Evolutionary conservation across 1,140 invertebrate species (phyloP).

Genomic region (Stegodyphus mimosarum): DNA sequence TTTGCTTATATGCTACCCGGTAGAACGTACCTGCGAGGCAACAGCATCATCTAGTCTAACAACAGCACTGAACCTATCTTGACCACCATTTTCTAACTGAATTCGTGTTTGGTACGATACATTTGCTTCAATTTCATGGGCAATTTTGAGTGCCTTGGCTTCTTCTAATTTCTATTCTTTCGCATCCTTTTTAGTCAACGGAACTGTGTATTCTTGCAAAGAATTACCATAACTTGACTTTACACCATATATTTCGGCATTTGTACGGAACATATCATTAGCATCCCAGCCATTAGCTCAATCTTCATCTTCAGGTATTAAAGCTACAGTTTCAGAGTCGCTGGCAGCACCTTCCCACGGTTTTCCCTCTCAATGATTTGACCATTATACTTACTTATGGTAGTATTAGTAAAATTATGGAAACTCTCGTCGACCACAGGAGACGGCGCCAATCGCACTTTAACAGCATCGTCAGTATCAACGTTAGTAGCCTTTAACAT

Average conservation of each 20-base stretch:
- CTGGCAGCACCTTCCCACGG: slow-evolving; percentile 80
- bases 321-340: slow-evolving; percentile 71
- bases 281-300: slow-evolving; percentile 89
- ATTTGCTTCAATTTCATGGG: slow-evolving; percentile 88
- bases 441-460: no score
- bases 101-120: slow-evolving; percentile 81
- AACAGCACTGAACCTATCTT: slow-evolving; percentile 77
- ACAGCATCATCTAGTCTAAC: slow-evolving; percentile 62
- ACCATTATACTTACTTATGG: slow-evolving; percentile 77
- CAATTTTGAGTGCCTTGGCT: slow-evolving; percentile 86
- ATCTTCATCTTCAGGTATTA: slow-evolving; percentile 23
- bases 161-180: slow-evolving; percentile 86
- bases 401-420: slow-evolving; percentile 79
- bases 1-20: no score
- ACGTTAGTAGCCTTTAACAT: no score
- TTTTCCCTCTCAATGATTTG: slow-evolving; percentile 82
- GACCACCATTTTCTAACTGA: slow-evolving; percentile 89
- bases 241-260: slow-evolving; percentile 90
- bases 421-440: no score
- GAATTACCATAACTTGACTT: slow-evolving; percentile 88
- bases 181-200: slow-evolving; percentile 83
- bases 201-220: slow-evolving; percentile 86
- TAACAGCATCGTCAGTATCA: no score
- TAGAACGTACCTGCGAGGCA: slow-evolving; percentile 17
- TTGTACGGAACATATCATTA: slow-evolving; percentile 93